A percentile compares a stretch with the other conserved stretches of the same genome.
Conservation (phyloP, 2,797 vertebrate species). For the Danionella dracula region DNA sequence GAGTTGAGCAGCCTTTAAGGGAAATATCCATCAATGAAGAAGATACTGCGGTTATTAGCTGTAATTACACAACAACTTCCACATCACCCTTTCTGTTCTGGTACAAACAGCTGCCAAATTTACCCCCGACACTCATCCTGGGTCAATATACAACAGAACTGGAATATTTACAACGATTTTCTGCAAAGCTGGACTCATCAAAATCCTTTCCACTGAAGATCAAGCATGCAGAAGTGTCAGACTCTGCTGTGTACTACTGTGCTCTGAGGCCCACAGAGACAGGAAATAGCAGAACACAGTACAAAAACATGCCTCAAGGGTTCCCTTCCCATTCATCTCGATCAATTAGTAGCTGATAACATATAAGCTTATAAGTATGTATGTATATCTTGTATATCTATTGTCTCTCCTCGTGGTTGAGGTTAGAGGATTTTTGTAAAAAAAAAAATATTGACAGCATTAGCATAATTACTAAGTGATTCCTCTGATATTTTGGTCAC, state of each 20-base stretch:
- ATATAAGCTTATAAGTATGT: too few relatives aligned
- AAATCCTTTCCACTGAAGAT: neutral
- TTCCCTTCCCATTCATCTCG: too few relatives aligned
- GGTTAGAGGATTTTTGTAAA: too few relatives aligned
- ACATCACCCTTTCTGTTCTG: conserved; percentile 6
- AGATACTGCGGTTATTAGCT: neutral
- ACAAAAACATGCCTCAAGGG: neutral
- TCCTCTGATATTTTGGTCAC: too few relatives aligned
- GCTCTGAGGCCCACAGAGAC: neutral
- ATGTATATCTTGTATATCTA: too few relatives aligned
- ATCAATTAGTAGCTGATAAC: too few relatives aligned
- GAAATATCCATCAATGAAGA: neutral
- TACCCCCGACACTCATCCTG: neutral
- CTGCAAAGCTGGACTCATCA: neutral
- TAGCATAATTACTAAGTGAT: too few relatives aligned
- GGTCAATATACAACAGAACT: neutral
- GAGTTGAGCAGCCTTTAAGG: neutral
- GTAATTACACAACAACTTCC: neutral
- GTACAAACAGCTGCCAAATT: conserved; percentile 23
- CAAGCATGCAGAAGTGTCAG: neutral
- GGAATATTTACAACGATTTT: neutral
- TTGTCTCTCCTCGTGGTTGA: too few relatives aligned
- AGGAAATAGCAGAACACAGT: neutral
- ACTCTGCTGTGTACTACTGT: neutral
- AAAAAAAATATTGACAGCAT: too few relatives aligned